Base-by-base conservation (phyloP, 1,140 invertebrate species). In the Nasonia longicornis region DNA sequence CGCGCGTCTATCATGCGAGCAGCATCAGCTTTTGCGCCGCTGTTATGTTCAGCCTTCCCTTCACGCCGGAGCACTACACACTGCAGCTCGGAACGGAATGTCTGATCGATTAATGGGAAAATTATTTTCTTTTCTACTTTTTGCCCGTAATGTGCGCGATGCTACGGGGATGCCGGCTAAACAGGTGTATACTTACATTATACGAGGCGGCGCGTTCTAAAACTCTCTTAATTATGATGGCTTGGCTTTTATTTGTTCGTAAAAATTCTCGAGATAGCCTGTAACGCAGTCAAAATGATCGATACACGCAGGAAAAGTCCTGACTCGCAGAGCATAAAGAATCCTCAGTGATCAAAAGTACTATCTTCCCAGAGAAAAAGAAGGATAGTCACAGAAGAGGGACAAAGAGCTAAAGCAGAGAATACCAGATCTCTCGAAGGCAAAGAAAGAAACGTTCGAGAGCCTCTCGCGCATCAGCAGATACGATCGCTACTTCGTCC, bases 41-140 rank as follows among this genome's bases (percentile, higher is more conserved):
- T 31, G 12, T 67, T 67, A 29, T 63, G n/a, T 20, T 20, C 10
- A 67, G 64, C 10, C 22, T n/a, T 11, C 22, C 22, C 10, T 31
- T 0, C 38, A 29, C 14, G 42, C 52, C 48, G 29, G 8, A 35
- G 42, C 74, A 42, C 22, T 45, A 58, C 38, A 42, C 38, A 11
- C 29, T 48, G 6, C 29, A 75, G 66, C 69, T 7, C 29, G 22
- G 73, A 48, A 48, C 66, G 75, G 69, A 81, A 72, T 81, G 66
- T 22, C 58, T 29, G 80, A 81, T 81, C 80, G 80, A 81, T 81
- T 77, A 81, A 81, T 58, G 69, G 58, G 26, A 81, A 81, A 76
- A 81, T 74, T 29, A 38, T 69, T 76, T 66, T 63, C 48, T 76
- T 52, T 75, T 75, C 63, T 26, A 26, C 2, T 11, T 45, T 67